These are phyloP conservation scores for Cyclura pinguis DNA, from an alignment of 2,797 vertebrate genomes.

Conservation along the genomic window DNA sequence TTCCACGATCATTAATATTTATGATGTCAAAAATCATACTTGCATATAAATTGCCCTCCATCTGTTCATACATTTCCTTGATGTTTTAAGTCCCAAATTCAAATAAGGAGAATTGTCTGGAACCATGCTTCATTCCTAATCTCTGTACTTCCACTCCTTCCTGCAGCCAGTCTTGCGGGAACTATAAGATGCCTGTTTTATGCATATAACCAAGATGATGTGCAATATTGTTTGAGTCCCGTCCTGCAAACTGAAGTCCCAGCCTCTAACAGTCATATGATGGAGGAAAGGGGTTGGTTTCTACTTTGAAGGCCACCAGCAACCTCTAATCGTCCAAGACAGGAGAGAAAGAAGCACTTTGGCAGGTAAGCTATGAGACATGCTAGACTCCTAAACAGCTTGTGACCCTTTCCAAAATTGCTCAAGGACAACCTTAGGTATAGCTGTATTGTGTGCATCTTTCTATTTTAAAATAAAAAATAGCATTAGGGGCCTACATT, in stretches of 20 bases:
- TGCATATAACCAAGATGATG: neutral
- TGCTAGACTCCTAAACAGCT: too few relatives aligned
- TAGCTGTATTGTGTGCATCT: too few relatives aligned
- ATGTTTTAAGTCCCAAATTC: neutral
- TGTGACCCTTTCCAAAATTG: too few relatives aligned
- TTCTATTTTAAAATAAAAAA: neutral
- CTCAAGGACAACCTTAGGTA: neutral
- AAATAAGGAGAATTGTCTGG: neutral
- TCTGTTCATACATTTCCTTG: neutral
- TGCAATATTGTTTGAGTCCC: neutral
- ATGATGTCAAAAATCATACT: neutral
- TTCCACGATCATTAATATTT: neutral
- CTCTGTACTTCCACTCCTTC: neutral
- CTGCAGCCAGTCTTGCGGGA: neutral
- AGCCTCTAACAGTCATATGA: neutral
- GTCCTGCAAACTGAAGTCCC: neutral
- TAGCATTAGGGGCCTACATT: neutral
- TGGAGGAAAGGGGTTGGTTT: too few relatives aligned
- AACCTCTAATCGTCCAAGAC: too few relatives aligned
- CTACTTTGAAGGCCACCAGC: too few relatives aligned
- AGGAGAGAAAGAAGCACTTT: too few relatives aligned
- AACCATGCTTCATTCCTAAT: neutral
- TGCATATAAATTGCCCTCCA: neutral
- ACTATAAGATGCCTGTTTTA: neutral
- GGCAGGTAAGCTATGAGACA: too few relatives aligned